Base-by-base conservation (phyloP, 2,113 vertebrate species). In the Dinomys branickii region DNA sequence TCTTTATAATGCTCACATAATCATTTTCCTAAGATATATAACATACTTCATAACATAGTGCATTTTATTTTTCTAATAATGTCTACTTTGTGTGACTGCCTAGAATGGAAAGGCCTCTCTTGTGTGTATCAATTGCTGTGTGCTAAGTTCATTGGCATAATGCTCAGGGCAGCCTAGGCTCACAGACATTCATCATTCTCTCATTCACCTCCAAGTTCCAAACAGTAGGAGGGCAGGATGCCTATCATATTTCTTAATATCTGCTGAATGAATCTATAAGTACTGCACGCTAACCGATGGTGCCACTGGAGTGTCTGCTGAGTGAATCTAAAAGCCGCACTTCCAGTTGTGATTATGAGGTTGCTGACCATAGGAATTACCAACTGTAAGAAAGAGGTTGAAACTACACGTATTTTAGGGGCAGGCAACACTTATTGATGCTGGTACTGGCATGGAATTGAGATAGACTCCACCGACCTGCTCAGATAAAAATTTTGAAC, bases 241-340 rank as follows among this genome's bases (percentile, higher is more conserved):
- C 35, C 50, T 47, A 92, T 24, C 30, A 41, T 78, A 85, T 97
- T 88, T 17, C 58, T 94, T 52, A 95, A 63, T 97, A 92, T 65
- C 95, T 82, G 5, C 58, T 94, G 38, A 94, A 63, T 90, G 41
- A 93, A 90, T 88, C 17, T 26, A 24, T 88, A 94, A 71, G n/a
- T n/a, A n/a, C n/a, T n/a, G n/a, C n/a, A n/a, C n/a, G n/a, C n/a
- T n/a, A n/a, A n/a, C n/a, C n/a, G n/a, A n/a, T n/a, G n/a, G n/a
- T n/a, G n/a, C n/a, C n/a, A n/a, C n/a, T n/a, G n/a, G n/a, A n/a
- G n/a, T n/a, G n/a, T 65, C 95, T 82, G 5, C 58, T 94, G 38
- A 94, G 58, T 90, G 41, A 93, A 90, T 88, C 17, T 26, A 24
- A 85, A 94, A 71, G 24, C 44, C 92, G 88, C 71, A 83, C 35